A percentile compares a stretch with the other conserved stretches of the same genome.
Conservation (phyloP, 1,140 invertebrate species). For the Dinothrombium tinctorium region DNA sequence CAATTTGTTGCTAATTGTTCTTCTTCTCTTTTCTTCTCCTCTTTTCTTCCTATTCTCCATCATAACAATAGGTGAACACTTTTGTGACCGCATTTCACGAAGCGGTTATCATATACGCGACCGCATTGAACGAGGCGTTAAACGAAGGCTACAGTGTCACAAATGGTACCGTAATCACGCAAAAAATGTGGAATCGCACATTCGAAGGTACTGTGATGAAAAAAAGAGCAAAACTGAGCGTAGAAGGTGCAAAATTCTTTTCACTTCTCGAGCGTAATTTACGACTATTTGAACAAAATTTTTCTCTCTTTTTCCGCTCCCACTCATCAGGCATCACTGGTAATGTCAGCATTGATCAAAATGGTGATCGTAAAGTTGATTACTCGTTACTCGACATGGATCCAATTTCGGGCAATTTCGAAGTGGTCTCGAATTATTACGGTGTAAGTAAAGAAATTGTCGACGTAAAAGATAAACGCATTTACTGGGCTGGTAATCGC, state of each 20-base stretch:
- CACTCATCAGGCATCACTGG: slow-evolving; percentile 27
- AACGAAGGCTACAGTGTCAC: slow-evolving; percentile 41
- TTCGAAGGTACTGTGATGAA: slow-evolving; percentile 64
- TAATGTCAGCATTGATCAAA: slow-evolving; percentile 39
- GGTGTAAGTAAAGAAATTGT: slow-evolving; percentile 43
- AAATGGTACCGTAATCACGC: slow-evolving; percentile 52
- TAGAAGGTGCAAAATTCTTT: neutral
- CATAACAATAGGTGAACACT: slow-evolving; percentile 14
- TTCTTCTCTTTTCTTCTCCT: neutral
- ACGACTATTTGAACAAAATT: neutral
- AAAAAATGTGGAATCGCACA: slow-evolving; percentile 71
- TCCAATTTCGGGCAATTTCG: slow-evolving; percentile 24
- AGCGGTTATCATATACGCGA: slow-evolving; percentile 66
- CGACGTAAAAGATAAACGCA: slow-evolving; percentile 38
- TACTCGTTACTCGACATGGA: slow-evolving; percentile 37
- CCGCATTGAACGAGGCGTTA: slow-evolving; percentile 69
- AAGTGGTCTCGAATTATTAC: slow-evolving; percentile 43
- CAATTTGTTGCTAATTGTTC: too few relatives aligned
- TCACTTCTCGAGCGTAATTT: neutral
- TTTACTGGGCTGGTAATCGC: slow-evolving; percentile 68
- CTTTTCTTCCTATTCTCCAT: neutral
- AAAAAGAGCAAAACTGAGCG: too few relatives aligned
- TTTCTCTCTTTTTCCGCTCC: neutral
- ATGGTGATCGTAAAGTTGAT: slow-evolving; percentile 60
- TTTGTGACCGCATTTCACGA: slow-evolving; percentile 82